Base-by-base conservation (phyloP, 35 echinoderm and acorn worm genomes). In the Ophiothrix spiculata region DNA sequence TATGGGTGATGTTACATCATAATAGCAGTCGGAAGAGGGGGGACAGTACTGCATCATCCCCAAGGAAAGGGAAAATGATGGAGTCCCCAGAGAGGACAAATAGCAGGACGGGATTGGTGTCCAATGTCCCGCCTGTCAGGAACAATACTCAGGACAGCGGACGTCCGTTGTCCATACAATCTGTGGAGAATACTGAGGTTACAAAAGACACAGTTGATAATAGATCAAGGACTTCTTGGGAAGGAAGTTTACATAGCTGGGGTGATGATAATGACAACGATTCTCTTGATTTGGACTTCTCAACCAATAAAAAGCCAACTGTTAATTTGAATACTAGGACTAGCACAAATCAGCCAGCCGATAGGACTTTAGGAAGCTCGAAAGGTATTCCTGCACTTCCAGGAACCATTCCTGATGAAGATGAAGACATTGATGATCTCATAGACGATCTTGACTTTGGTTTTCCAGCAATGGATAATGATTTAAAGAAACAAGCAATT, bases 201-300 rank as follows among this genome's bases (percentile, higher is more conserved):
- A n/a, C 25, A 10, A 84, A 87, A 56, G 86, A 92, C 0, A 77
- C 77, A 31, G 89, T 89, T 28, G 76, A 82, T 32, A 45, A 82
- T 1, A 86, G 86, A 37, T 86, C 84, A 38, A 92, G 82, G 83
- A 88, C 88, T 3, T 38, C 82, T 19, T 99, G 89, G 14, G 91
- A 88, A 89, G 81, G 84, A 25, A 99, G 96, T 46, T 37, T 99
- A 10, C 77, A 93, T 19, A 99, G 96, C 80, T 94, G 89, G 88
- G 83, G 56, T 16, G 92, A 99, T 79, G 83, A 98, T 86, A 84
- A 93, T 41, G 92, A 99, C 79, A 81, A 98, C 83, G 87, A 93
- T 41, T 84, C 86, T 1, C 40, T 92, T 10, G 92, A 88, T 37
- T 74, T 97, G 23, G 92, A 98, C 2, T 35, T 99, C 6, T 39